These are phyloP conservation scores for Drosophila neonasuta DNA, from an alignment of 2,888 invertebrate genomes.

Conservation along the genomic window DNA sequence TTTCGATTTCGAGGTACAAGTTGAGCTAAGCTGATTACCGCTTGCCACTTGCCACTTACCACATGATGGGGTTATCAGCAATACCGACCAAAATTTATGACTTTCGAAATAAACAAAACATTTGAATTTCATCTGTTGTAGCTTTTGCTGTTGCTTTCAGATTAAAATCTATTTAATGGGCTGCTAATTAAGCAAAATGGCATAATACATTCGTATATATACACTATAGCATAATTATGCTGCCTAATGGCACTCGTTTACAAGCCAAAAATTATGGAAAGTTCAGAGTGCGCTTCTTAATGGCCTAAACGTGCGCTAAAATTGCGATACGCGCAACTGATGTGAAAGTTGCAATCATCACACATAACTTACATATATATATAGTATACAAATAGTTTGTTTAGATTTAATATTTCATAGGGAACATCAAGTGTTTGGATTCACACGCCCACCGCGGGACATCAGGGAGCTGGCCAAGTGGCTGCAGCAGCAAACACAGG, in stretches of 20 bases:
- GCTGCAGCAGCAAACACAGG: conserved; percentile 22
- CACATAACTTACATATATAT: neutral
- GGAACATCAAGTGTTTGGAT: conserved; percentile 40
- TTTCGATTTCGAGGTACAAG: neutral
- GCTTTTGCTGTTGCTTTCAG: conserved; percentile 9
- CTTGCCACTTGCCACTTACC: conserved; percentile 10
- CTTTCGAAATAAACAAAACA: conserved; percentile 28
- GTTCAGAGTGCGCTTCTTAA: conserved; percentile 53
- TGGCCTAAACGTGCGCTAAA: conserved; percentile 54
- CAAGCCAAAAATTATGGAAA: conserved; percentile 44
- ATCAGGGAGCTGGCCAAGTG: conserved; percentile 14
- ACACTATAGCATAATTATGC: conserved; percentile 57
- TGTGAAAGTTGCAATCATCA: conserved; percentile 28
- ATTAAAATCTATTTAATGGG: conserved; percentile 47
- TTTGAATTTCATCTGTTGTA: conserved; percentile 7
- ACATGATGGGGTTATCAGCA: conserved; percentile 43
- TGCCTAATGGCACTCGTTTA: conserved; percentile 58
- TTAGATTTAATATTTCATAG: neutral
- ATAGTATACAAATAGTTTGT: conserved; percentile 1
- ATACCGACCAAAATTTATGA: conserved; percentile 36
- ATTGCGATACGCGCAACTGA: neutral
- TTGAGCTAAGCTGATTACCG: conserved; percentile 14
- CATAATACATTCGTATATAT: conserved; percentile 6
- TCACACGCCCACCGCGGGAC: conserved; percentile 68
- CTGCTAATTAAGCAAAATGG: conserved; percentile 32